Evolutionary conservation across 2,797 vertebrate species (phyloP), one percentile per base, ranked within the genome.

Genomic region (Gymnocypris eckloni): DNA sequence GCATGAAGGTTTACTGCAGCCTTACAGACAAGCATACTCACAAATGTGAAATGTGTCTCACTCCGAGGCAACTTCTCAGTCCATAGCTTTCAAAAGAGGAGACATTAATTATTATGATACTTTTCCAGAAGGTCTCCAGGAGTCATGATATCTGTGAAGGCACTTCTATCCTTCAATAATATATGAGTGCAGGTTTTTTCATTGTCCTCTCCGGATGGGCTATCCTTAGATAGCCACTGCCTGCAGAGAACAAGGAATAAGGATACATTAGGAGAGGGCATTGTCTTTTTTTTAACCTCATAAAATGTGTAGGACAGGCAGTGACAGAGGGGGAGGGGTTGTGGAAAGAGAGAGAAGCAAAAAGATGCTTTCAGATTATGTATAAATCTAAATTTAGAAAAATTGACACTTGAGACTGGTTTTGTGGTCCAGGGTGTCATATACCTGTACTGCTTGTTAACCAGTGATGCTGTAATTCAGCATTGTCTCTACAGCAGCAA

Each of bases 111-210:
- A 56, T 85, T 73, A 77, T 50, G 79, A 64, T 45, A 67, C 45
- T 72, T 78, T 59, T 81, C 78, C 69, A 70, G 77, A 85, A 69
- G 50, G 48, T 77, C 70, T 79, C 18, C 75, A 50, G 50, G 71
- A 61, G 37, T 87, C 88, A 90, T 88, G 59, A 80, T 85, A 73
- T 80, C 79, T 85, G 73, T 85, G 43, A 76, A 79, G 80, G 52
- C 67, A 78, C 66, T 86, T 70, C 85, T 39, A 69, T 56, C 72
- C 72, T 79, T 89, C 41, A 88, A 70, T 82, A 80, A 80, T 80
- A 25, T 48, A 79, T n/a, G 70, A 76, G 39, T 9, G 64, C 76
- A 48, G 56, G n/a, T 54, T 52, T 85, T 77, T 71, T 33, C 86
- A 82, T 82, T 83, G 86, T 72, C 22, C 56, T 37, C 11, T 54